Evolutionary conservation across 2,888 invertebrate genomes (phyloP), one percentile per base, ranked within the genome.

Genomic region (Catotricha subobsoleta): DNA sequence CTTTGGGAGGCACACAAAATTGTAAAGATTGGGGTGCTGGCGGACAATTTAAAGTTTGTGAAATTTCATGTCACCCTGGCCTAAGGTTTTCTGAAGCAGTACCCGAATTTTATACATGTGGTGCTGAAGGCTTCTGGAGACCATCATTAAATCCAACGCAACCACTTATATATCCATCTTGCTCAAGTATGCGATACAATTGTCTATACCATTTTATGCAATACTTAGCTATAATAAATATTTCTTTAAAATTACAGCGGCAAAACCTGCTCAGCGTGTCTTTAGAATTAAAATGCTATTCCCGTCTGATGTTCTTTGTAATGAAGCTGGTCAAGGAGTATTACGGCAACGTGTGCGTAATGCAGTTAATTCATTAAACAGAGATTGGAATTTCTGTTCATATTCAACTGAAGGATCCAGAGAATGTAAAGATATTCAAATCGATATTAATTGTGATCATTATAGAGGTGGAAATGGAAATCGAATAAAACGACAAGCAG

Each of bases 91-190:
- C 92, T 0, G 83, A 88, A 56, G 75, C 78, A 43, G 84, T 92
- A n/a, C 92, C 95, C 1, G 82, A 86, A 49, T 95, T 95, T 69
- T 97, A 92, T 60, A 90, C 90, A 1, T 97, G 97, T 56, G 94
- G 92, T n/a, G 86, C 84, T 41, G 94, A 95, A 74, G 97, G 95
- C 30, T 86, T 90, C 64, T 97, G 95, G 97, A 71, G 91, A 50
- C 94, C 94, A 39, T 87, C 86, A 1, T 67, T 66, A 28, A 34
- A 41, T 41, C 83, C 87, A 8, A 72, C 69, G 36, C 66, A 82
- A 51, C 83, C 87, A 23, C 65, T 90, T 48, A 68, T 84, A n/a
- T 91, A 88, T 55, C 90, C 91, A 43, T 87, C 90, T 48, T 91
- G 90, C 57, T 88, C 90, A 53, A 74, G 84, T 84, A 72, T 71